Conservation (phyloP, 2,888 invertebrate species). For the Ctena decussata region DNA sequence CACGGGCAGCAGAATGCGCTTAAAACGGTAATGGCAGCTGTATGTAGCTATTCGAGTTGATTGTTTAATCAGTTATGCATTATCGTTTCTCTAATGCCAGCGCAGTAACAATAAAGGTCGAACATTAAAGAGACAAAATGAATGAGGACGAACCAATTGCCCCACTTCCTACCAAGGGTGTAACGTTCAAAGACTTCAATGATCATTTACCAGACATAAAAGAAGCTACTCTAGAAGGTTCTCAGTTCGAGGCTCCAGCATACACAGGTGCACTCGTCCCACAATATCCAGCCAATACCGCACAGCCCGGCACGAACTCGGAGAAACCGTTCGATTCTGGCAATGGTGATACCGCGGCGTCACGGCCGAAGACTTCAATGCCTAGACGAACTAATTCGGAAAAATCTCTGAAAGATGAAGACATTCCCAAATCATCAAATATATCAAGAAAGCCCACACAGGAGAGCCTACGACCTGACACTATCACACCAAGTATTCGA, state of each 20-base stretch:
- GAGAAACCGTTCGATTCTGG: neutral
- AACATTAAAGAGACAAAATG: neutral
- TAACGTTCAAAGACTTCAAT: neutral
- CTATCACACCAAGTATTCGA: neutral
- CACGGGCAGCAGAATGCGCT: no score
- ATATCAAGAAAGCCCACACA: slow-evolving; percentile 8
- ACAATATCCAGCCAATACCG: neutral
- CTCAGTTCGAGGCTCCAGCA: slow-evolving; percentile 56
- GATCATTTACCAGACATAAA: slow-evolving; percentile 40
- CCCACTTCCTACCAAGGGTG: neutral
- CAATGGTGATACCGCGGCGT: neutral
- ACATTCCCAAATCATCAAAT: neutral
- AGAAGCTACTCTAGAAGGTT: slow-evolving; percentile 60
- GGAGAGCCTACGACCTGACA: neutral
- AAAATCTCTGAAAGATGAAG: slow-evolving; percentile 25
- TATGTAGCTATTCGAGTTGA: no score
- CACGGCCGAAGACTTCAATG: slow-evolving; percentile 56
- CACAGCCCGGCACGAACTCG: neutral
- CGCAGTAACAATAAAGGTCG: no score
- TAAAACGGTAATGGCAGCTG: no score
- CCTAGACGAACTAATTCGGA: slow-evolving; percentile 48
- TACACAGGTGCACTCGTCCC: neutral
- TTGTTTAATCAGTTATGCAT: no score
- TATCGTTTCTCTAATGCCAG: no score
- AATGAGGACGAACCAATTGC: neutral